These are phyloP conservation scores for Calameuta filiformis DNA, from an alignment of 2,888 invertebrate species.

Conservation along the genomic window DNA sequence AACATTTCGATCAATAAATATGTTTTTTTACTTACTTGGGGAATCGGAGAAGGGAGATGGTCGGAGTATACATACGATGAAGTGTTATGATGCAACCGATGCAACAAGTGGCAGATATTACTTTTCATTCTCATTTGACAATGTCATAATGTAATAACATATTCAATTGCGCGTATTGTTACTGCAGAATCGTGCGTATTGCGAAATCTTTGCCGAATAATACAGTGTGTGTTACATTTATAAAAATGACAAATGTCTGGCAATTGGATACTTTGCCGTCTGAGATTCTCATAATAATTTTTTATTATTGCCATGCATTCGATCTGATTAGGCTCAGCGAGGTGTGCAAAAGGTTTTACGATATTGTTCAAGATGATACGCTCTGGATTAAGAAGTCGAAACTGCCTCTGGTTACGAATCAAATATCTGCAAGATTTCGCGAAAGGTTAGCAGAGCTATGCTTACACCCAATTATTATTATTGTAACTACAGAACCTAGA, in stretches of 20 bases:
- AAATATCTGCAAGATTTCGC: slow-evolving; percentile 49
- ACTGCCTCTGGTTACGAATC: slow-evolving; percentile 58
- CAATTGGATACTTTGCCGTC: slow-evolving; percentile 61
- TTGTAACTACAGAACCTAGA: neutral
- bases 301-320: slow-evolving; percentile 67
- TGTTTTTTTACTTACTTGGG: neutral
- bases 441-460: slow-evolving; percentile 46
- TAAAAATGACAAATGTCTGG: slow-evolving; percentile 51
- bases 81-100: neutral
- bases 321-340: slow-evolving; percentile 68
- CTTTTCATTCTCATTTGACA: neutral
- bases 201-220: neutral
- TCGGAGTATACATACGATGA: neutral
- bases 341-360: slow-evolving; percentile 66
- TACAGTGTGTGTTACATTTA: slow-evolving; percentile 3
- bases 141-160: neutral
- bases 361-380: slow-evolving; percentile 65
- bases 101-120: neutral
- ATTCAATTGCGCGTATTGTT: neutral
- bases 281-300: slow-evolving; percentile 69
- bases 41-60: neutral
- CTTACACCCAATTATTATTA: neutral
- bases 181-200: neutral
- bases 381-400: slow-evolving; percentile 59
- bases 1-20: neutral